Conservation (phyloP, 2,113 vertebrate genomes). For the Oncorhynchus masou region DNA sequence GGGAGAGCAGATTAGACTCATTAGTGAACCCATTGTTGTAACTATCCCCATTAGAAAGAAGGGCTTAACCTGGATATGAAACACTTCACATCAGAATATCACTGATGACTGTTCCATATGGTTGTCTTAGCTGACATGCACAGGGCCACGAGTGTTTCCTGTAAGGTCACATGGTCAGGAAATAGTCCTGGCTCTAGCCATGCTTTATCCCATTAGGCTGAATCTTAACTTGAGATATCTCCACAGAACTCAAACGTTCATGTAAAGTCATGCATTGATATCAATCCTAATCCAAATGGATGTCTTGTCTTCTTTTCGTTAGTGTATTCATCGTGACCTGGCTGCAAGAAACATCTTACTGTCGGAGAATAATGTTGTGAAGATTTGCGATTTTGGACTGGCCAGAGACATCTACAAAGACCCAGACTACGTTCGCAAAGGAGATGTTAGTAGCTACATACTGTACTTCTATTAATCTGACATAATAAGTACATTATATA, state of each 20-base stretch:
- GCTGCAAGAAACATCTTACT: conserved; percentile 92
- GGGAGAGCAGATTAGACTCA: conserved; percentile 46
- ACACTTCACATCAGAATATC: conserved; percentile 43
- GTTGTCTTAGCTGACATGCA: conserved; percentile 33
- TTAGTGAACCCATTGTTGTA: conserved; percentile 54
- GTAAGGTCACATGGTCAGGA: no score
- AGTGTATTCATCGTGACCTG: conserved; percentile 93
- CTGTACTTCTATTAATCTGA: background rate
- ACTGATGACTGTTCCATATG: conserved; percentile 56
- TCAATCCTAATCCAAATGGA: background rate
- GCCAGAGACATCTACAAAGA: conserved; percentile 94
- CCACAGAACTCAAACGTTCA: background rate
- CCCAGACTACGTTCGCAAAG: conserved; percentile 91
- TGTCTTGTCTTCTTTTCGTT: conserved; percentile 21
- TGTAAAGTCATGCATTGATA: background rate
- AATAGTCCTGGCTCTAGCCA: no score
- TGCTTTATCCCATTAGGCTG: no score
- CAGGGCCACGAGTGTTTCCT: background rate
- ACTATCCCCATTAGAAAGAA: conserved; percentile 19
- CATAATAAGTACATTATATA: background rate
- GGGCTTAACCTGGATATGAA: conserved; percentile 37
- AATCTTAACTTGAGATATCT: background rate
- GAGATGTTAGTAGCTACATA: conserved; percentile 82
- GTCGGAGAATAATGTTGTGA: conserved; percentile 93
- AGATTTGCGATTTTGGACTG: conserved; percentile 94